A percentile compares a stretch with the other conserved stretches of the same genome.
phyloP scores from a whole-genome alignment of 2,113 vertebrate genomes.

The Stictonetta naevosa region DNA sequence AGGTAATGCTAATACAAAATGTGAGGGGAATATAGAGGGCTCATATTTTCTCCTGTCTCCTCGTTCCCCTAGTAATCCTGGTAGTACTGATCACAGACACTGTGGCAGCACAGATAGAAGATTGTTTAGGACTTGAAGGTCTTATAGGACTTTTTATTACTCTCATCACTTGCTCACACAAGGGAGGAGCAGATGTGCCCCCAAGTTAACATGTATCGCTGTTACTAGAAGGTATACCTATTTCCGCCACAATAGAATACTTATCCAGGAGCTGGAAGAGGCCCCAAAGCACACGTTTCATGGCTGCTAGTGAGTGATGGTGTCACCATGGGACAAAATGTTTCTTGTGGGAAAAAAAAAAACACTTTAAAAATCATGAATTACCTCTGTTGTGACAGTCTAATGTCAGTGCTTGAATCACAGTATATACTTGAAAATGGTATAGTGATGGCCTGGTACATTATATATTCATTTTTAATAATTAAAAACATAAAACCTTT shows the following conservation, averaged over 20 bases:
- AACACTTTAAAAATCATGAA: background rate
- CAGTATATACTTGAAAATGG: background rate
- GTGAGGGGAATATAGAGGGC: background rate
- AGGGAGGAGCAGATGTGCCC: background rate
- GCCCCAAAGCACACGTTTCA: background rate
- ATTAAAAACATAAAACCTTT: background rate
- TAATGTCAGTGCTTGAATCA: background rate
- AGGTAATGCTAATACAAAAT: background rate
- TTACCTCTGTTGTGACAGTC: conserved; percentile 9
- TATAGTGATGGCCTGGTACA: background rate
- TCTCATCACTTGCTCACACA: background rate
- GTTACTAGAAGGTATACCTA: background rate
- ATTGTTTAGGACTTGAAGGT: background rate
- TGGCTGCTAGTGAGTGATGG: background rate
- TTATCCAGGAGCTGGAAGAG: background rate
- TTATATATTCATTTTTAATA: background rate
- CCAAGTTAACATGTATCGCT: background rate
- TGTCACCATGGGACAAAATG: background rate
- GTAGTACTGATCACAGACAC: background rate
- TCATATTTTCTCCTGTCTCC: background rate
- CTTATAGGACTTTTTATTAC: background rate
- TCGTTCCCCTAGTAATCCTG: background rate
- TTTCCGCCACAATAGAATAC: background rate
- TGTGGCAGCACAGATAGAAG: background rate
- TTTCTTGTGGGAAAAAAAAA: background rate